Percentiles rank a stretch among this genome's conserved stretches.
These are phyloP conservation scores for Rhinoptilus africanus DNA, from an alignment of 2,113 vertebrate species.

Conservation along the genomic window DNA sequence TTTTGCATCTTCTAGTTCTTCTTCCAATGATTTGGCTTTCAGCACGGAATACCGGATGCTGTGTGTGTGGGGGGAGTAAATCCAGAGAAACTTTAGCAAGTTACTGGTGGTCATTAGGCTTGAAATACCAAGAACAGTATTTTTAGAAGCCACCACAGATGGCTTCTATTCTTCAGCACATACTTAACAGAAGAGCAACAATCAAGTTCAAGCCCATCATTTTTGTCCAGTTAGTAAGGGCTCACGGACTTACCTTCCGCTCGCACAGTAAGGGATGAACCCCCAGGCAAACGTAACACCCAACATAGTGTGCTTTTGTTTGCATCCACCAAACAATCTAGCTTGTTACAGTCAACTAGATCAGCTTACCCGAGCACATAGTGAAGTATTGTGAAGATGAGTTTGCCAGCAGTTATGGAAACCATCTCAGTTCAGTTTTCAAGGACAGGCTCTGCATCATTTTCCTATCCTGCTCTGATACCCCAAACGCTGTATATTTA, in stretches of 20 bases:
- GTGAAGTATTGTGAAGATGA: not conserved
- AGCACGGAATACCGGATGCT: conserved; percentile 83
- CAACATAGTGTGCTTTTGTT: not conserved
- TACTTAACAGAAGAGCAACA: not conserved
- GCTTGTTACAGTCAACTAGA: not conserved
- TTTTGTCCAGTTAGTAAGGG: not conserved
- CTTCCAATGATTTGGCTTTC: conserved; percentile 83
- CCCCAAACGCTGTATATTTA: not conserved
- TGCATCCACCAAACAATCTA: not conserved
- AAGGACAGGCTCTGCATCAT: not conserved
- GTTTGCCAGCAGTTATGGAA: not conserved
- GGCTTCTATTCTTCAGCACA: not conserved
- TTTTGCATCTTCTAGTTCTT: conserved; percentile 92
- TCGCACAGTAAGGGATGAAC: not conserved
- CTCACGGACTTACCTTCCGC: not conserved
- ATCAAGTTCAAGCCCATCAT: not conserved
- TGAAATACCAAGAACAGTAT: not conserved
- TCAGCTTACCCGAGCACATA: not conserved
- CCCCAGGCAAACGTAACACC: not conserved
- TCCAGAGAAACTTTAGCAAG: not conserved
- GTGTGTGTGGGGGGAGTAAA: not conserved
- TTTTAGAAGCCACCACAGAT: not conserved
- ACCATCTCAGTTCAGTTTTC: not conserved
- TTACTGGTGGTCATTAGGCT: not conserved
- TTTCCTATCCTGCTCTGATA: not conserved